Percentiles rank a stretch among this genome's conserved stretches.
Conservation (phyloP, 2,888 invertebrate genomes). For the Phortica okadai region DNA sequence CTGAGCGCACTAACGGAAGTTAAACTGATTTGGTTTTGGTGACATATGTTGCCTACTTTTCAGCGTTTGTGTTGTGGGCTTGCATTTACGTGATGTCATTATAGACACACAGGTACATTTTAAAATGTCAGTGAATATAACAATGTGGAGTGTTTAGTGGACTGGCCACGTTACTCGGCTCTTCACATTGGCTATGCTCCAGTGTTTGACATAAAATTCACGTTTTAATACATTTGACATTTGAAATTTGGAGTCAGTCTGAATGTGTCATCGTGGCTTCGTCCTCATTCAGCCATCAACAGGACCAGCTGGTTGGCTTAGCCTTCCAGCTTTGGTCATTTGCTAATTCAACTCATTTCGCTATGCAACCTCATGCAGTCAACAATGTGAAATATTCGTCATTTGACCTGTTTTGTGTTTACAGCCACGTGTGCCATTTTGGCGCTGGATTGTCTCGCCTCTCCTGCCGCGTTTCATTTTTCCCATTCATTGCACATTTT, state of each 20-base stretch:
- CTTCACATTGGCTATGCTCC: constrained; percentile 40
- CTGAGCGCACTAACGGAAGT: constrained; percentile 15
- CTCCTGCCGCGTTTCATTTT: not conserved
- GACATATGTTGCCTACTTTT: constrained; percentile 26
- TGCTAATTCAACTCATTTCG: constrained; percentile 5
- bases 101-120: constrained; percentile 69
- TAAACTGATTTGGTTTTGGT: constrained; percentile 23
- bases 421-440: too few species aligned
- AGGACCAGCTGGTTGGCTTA: not conserved
- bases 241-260: constrained; percentile 65
- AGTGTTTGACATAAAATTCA: constrained; percentile 57
- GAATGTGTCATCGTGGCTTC: not conserved
- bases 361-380: constrained; percentile 28
- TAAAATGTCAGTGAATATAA: constrained; percentile 68
- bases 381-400: constrained; percentile 39
- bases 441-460: too few species aligned
- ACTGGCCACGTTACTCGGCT: constrained; percentile 47
- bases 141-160: constrained; percentile 21
- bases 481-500: not conserved
- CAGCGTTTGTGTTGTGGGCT: constrained; percentile 36
- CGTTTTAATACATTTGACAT: constrained; percentile 73
- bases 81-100: constrained; percentile 69
- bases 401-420: constrained; percentile 26
- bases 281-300: not conserved
- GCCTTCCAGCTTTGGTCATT: constrained; percentile 43